These are phyloP conservation scores for Anisognathus igniventris DNA, from an alignment of 2,797 vertebrate genomes.

Conservation along the genomic window DNA sequence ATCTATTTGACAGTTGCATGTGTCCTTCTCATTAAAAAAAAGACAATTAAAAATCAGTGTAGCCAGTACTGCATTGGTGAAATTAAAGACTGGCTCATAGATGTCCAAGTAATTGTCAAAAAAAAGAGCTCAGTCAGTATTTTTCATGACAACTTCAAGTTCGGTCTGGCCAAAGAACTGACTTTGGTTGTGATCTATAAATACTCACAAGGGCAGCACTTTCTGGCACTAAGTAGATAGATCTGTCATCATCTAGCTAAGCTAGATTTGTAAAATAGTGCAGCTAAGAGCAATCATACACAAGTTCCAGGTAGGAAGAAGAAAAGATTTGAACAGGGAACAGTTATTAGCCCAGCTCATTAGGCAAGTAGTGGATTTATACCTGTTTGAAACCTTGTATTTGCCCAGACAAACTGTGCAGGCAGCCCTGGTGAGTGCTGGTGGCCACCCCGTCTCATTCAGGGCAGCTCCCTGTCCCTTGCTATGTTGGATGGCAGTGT, in stretches of 20 bases:
- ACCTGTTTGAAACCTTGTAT: neutral
- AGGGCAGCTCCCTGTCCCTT: neutral
- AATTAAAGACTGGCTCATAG: constrained; percentile 7
- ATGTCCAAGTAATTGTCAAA: constrained; percentile 18
- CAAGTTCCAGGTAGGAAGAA: neutral
- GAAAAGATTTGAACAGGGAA: neutral
- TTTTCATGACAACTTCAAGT: neutral
- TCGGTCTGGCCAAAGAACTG: neutral
- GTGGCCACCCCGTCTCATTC: neutral
- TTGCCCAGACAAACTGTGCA: neutral
- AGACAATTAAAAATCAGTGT: neutral
- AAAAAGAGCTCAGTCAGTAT: neutral
- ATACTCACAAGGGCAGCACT: neutral
- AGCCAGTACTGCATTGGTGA: neutral
- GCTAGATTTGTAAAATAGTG: neutral
- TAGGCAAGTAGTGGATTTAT: neutral
- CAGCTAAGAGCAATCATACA: neutral
- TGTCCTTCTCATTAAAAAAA: neutral
- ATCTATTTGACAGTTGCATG: neutral
- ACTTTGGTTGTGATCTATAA: constrained; percentile 13
- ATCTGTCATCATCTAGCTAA: neutral
- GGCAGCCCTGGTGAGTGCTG: neutral
- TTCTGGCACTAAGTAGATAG: neutral
- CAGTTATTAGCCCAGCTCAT: neutral
- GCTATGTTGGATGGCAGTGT: rapidly evolving